These are phyloP conservation scores for Macrocentrus cingulum DNA, from an alignment of 1,140 invertebrate genomes.

Conservation along the genomic window DNA sequence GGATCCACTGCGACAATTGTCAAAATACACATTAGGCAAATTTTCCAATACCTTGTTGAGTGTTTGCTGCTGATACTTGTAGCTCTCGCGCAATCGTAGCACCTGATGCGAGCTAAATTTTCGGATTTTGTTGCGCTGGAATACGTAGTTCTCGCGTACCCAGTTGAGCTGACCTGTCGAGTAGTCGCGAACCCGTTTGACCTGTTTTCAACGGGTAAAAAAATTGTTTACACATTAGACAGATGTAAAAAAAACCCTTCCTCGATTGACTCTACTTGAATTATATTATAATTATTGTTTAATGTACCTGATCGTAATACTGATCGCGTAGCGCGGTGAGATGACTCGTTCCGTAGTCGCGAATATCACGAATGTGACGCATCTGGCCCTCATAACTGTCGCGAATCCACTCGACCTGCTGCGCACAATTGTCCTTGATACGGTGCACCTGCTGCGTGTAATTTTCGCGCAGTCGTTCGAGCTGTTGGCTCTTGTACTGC, in stretches of 20 bases:
- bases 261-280: too few relatives aligned
- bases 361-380: conserved; percentile 83
- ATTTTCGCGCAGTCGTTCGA: conserved; percentile 86
- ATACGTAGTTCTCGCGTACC: conserved; percentile 92
- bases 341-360: conserved; percentile 87
- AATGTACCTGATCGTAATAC: conserved; percentile 84
- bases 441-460: conserved; percentile 86
- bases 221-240: too few relatives aligned
- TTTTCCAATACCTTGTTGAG: conserved; percentile 93
- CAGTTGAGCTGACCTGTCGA: conserved; percentile 86
- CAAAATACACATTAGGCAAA: conserved; percentile 88
- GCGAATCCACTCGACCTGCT: conserved; percentile 91
- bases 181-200: conserved; percentile 84
- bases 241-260: too few relatives aligned
- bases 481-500: conserved; percentile 83
- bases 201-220: conserved; percentile 59
- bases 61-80: conserved; percentile 93
- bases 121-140: conserved; percentile 89
- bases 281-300: too few relatives aligned
- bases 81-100: conserved; percentile 83
- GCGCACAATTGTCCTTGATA: conserved; percentile 89
- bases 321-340: conserved; percentile 83
- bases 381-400: conserved; percentile 87
- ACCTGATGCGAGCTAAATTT: conserved; percentile 94
- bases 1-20: conserved; percentile 86